A percentile compares a stretch with the other conserved stretches of the same genome.
Evolutionary conservation across 2,888 invertebrate species (phyloP).

Genomic region (Timema cristinae): DNA sequence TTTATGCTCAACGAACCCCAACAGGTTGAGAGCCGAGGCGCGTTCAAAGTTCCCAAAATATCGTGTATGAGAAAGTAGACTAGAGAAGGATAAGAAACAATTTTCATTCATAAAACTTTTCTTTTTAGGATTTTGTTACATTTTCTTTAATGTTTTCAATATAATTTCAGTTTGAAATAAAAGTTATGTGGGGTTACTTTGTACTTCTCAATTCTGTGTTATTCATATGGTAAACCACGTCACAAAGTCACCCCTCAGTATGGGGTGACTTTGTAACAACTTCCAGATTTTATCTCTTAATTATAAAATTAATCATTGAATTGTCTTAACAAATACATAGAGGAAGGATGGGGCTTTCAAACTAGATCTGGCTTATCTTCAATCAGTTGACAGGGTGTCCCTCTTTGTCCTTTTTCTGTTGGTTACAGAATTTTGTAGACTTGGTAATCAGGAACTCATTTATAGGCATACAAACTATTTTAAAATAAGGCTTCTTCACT

Average conservation of each 20-base stretch:
- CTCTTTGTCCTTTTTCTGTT: background rate
- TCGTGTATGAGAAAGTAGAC: background rate
- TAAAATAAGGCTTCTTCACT: background rate
- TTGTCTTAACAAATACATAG: background rate
- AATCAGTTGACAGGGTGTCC: slow-evolving; percentile 29
- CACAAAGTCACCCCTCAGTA: background rate
- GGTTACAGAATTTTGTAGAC: background rate
- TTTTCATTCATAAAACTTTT: too few species aligned
- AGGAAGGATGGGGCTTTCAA: background rate
- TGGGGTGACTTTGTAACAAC: background rate
- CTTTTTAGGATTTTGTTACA: too few species aligned
- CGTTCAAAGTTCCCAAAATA: background rate
- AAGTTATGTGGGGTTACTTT: background rate
- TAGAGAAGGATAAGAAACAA: background rate
- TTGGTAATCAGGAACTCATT: background rate
- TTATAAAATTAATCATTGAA: background rate
- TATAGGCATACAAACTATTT: background rate
- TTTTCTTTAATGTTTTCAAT: background rate
- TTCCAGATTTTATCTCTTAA: background rate
- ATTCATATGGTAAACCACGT: background rate
- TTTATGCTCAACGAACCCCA: background rate
- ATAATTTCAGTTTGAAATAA: slow-evolving; percentile 4
- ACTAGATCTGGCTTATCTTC: slow-evolving; percentile 30
- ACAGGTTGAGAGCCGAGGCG: background rate
- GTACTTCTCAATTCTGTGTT: background rate